Conservation (phyloP, 1,140 invertebrate species). For the Neotoxoptera formosana region DNA sequence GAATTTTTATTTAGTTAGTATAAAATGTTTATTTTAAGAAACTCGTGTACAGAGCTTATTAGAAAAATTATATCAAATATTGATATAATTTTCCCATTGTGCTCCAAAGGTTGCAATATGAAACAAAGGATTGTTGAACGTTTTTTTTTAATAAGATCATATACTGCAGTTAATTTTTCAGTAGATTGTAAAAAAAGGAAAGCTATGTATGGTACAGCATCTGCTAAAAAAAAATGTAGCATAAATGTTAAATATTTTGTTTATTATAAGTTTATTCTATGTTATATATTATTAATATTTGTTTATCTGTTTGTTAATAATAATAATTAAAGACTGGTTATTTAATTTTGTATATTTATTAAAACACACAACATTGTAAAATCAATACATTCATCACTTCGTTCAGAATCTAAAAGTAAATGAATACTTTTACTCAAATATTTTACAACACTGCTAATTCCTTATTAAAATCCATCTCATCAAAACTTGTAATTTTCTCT, state of each 20-base stretch:
- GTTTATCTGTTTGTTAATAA: neutral
- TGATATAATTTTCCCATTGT: neutral
- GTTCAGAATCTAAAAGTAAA: no score
- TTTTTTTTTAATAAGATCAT: neutral
- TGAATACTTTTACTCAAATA: no score
- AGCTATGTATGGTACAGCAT: neutral
- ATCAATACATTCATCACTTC: no score
- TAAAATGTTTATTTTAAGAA: neutral
- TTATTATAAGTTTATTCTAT: neutral
- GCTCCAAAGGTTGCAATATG: neutral
- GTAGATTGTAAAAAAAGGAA: conserved; percentile 4
- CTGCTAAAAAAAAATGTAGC: neutral
- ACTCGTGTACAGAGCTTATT: neutral
- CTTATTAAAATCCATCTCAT: no score
- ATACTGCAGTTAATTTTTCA: conserved; percentile 11
- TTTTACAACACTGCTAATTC: no score
- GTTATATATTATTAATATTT: neutral
- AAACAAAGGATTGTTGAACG: conserved; percentile 8
- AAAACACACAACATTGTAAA: no score
- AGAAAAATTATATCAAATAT: conserved; percentile 7
- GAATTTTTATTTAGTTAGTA: neutral
- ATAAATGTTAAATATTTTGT: neutral
- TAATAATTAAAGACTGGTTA: neutral
- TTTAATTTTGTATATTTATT: no score
- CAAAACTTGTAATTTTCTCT: neutral